Base-by-base conservation (phyloP, 2,888 invertebrate species). In the Erebia ligea region DNA sequence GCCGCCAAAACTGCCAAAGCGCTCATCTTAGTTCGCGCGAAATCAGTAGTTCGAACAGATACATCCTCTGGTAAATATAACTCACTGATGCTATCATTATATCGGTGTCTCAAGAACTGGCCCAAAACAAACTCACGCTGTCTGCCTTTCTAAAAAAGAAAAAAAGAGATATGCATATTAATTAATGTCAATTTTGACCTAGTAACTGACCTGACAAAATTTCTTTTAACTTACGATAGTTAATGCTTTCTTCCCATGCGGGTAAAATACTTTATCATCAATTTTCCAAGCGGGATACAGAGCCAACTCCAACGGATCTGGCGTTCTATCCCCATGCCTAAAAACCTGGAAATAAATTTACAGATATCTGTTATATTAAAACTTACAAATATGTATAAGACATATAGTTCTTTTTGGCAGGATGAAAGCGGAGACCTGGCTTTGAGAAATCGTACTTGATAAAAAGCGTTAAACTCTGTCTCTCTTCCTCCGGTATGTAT, bases 1-100 rank as follows among this genome's bases (percentile, higher is more conserved):
- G 95, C 96, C 2, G 96, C 95, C 69, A 96, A 86, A 9, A 95
- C 95, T 42, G 95, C 86, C 73, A 96, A 90, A 0, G 95, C 96
- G 2, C 96, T 96, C 95, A 96, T 96, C 86, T 97, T 94, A 0
- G 97, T 97, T 63, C 97, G 92, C 68, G 96, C 95, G 80, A 93
- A 95, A 81, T 96, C 95, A 0, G 97, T 96, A 52, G 96, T 96
- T 15, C 94, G 88, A 58, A 94, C 87, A 9, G 79, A 76, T 13
- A 94, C 84, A 82, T 95, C 91, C 42, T 90, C 88, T 11, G 92
- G 86, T 0, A 88, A 78, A 79, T 95, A 95, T 15, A 91, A 73
- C 1, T 79, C 78, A 0, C 91, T 94, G 57, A 95, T 80, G 58
- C 93, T 87, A 0, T 83, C 79, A 25, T 87, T 84, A 76, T 95